Evolutionary conservation across 1,140 invertebrate genomes (phyloP), one percentile per base, ranked within the genome.

Genomic region (Bursaphelenchus mucronatus): DNA sequence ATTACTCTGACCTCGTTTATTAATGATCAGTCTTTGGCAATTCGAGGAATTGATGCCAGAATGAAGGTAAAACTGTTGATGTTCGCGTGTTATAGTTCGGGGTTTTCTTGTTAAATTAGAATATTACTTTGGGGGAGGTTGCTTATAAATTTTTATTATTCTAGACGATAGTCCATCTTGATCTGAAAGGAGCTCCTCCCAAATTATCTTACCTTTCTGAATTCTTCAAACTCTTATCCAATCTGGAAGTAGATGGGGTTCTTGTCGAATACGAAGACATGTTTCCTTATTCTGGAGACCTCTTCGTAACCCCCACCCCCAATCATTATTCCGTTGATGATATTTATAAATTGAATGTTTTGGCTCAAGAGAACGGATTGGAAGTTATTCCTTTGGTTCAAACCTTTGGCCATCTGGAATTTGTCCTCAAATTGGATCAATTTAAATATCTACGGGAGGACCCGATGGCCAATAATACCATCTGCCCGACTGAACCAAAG

Each of bases 321-420:
- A 90, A 92, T 84, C 87, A 87, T 56, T 97, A 95, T 78, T 86
- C 85, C 0, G 84, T 80, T 70, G 79, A 83, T 41, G 88, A 92
- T 73, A 86, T 94, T 0, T 71, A 75, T 8, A 83, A 85, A 15
- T 86, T 92, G 63, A 66, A 51, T 17, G 8, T 40, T 46, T 75
- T 68, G 41, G 76, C 73, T 2, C 55, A 63, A 21, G 21, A 86
- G 9, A 86, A 87, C 70, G 82, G 85, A 1, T 82, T 97, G 1
- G 87, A 89, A 67, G 86, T 96, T 0, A 90, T 97, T 74, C 94
- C 94, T 3, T 19, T 63, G 10, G 30, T 74, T 53, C 93, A 96
- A 84, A 94, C 92, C 1, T 95, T 97, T 83, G 94, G 94, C 1
- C 94, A 97, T 82, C 82, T 94, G 81, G 91, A 95, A 65, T 80